A percentile compares a stretch with the other conserved stretches of the same genome.
phyloP scores from a whole-genome alignment of 2,113 vertebrate genomes.

The Labeo catla region DNA sequence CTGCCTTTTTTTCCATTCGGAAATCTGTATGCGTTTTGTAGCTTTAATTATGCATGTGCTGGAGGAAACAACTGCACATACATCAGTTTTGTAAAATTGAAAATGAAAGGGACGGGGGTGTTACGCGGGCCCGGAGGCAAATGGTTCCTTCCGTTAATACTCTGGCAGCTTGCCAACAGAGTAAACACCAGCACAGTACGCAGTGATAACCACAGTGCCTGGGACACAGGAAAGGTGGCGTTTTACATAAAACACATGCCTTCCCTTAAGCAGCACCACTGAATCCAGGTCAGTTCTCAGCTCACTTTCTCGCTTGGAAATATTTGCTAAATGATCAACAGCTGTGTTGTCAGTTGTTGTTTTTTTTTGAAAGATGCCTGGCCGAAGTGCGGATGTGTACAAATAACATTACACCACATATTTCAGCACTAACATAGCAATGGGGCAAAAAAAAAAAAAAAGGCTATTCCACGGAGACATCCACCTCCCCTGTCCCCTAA shows the following conservation, averaged over 20 bases:
- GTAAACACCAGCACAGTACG: slow-evolving; percentile 14
- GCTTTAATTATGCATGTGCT: slow-evolving; percentile 29
- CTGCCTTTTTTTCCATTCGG: not conserved
- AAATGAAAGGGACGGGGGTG: slow-evolving; percentile 20
- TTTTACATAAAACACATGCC: slow-evolving; percentile 14
- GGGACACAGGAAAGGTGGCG: not conserved
- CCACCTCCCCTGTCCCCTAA: not conserved
- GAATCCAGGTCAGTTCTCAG: slow-evolving; percentile 37
- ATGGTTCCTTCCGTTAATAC: slow-evolving; percentile 28
- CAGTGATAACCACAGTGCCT: not conserved
- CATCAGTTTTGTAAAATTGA: slow-evolving; percentile 35
- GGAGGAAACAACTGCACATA: slow-evolving; percentile 7
- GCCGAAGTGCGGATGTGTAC: not conserved
- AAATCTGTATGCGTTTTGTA: slow-evolving; percentile 14
- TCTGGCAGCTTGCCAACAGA: slow-evolving; percentile 28
- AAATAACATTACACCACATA: not conserved
- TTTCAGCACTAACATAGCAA: not conserved
- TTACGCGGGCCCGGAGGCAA: not conserved
- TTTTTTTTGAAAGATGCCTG: not conserved
- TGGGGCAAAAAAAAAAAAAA: not conserved
- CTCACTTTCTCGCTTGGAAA: slow-evolving; percentile 18
- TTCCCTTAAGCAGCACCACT: not conserved
- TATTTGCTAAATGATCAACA: slow-evolving; percentile 29
- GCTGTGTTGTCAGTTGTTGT: slow-evolving; percentile 17
- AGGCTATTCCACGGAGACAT: slow-evolving; percentile 3